A percentile compares a stretch with the other conserved stretches of the same genome.
phyloP scores from a whole-genome alignment of 2,113 vertebrate genomes.

The Lepus timidus region DNA sequence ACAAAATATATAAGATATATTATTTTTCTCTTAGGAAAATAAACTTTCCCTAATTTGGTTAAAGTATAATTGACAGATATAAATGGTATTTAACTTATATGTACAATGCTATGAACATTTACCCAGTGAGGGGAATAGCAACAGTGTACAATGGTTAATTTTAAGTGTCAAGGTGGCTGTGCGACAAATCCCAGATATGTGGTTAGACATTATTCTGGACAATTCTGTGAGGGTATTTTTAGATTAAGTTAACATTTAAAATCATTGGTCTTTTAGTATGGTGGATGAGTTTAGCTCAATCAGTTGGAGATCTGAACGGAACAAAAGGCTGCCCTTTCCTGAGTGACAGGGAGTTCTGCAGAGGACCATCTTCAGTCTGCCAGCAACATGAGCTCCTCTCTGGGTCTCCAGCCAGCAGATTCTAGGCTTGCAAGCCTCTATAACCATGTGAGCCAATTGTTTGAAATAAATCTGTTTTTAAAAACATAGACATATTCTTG shows the following conservation, averaged over 20 bases:
- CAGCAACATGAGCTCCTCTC: accelerated
- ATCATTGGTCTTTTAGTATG: neutral
- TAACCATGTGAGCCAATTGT: neutral
- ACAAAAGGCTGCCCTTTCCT: neutral
- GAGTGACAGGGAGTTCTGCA: neutral
- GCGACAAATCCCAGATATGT: too few relatives aligned
- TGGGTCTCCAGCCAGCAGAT: neutral
- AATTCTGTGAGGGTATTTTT: neutral
- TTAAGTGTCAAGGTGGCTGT: neutral
- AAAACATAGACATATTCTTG: neutral
- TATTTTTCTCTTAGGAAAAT: neutral
- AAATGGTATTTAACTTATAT: neutral
- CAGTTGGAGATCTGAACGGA: neutral
- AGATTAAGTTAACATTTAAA: neutral
- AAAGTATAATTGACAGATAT: neutral
- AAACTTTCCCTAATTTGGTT: neutral
- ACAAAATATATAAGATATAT: too few relatives aligned
- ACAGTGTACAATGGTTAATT: neutral
- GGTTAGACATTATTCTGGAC: neutral
- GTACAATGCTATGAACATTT: neutral
- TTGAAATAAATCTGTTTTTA: neutral
- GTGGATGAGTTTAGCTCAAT: neutral
- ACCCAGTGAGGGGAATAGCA: neutral
- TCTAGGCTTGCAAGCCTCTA: neutral
- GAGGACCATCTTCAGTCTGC: neutral